Percentiles rank a stretch among this genome's conserved stretches.
Conservation (phyloP, 2,888 invertebrate species). For the Crematogaster levior region DNA sequence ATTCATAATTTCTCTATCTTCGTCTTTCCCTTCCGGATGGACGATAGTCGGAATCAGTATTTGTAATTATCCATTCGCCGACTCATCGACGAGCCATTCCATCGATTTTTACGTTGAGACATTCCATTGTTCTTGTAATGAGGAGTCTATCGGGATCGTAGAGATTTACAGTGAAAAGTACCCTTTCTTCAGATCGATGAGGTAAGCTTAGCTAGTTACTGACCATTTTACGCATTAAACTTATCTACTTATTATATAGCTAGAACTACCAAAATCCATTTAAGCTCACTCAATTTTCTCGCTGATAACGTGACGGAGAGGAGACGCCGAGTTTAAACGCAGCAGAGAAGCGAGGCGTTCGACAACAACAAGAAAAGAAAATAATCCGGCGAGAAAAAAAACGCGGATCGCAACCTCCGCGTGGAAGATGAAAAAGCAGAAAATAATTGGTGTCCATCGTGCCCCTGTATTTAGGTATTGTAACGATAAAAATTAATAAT, state of each 20-base stretch:
- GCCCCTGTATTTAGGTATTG: constrained; percentile 84
- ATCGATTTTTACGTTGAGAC: constrained; percentile 63
- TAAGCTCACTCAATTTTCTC: constrained; percentile 51
- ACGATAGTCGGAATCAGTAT: constrained; percentile 60
- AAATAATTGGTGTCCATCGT: constrained; percentile 76
- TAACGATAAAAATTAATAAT: constrained; percentile 83
- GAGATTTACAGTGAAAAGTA: constrained; percentile 43
- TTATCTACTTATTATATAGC: constrained; percentile 53
- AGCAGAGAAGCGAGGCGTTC: constrained; percentile 69
- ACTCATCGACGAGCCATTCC: constrained; percentile 66
- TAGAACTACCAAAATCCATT: constrained; percentile 37
- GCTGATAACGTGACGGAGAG: constrained; percentile 41
- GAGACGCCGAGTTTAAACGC: constrained; percentile 57
- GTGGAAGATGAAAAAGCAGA: constrained; percentile 54
- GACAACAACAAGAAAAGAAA: constrained; percentile 41
- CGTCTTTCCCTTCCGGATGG: constrained; percentile 59
- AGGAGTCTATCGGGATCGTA: constrained; percentile 49
- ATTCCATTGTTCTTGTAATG: constrained; percentile 59
- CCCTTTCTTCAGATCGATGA: constrained; percentile 40
- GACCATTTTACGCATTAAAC: constrained; percentile 58
- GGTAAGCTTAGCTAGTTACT: constrained; percentile 59
- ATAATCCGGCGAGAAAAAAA: constrained; percentile 33
- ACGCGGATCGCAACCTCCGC: constrained; percentile 61
- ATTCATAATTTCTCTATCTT: constrained; percentile 22
- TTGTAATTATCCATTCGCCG: constrained; percentile 63